Evolutionary conservation across 1,140 invertebrate genomes (phyloP).

Genomic region (Metopolophium dirhodum): DNA sequence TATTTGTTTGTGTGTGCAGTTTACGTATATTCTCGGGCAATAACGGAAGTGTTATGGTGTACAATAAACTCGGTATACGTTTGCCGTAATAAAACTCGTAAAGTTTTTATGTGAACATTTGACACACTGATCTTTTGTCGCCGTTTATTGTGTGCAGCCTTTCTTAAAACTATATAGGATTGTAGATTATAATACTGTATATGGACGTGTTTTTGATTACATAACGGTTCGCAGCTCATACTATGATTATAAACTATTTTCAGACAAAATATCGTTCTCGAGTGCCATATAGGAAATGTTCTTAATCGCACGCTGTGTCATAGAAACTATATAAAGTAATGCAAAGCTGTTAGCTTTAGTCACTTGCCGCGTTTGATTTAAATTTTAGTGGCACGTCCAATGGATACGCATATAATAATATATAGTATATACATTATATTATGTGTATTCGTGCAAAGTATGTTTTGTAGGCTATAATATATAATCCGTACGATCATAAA

Average conservation of each 20-base stretch:
- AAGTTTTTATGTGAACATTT: conserved; percentile 41
- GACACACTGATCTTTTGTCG: conserved; percentile 37
- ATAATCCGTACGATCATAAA: background rate
- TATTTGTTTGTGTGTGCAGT: background rate
- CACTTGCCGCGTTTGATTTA: background rate
- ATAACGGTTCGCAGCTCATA: background rate
- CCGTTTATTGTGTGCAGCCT: background rate
- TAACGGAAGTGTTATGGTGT: conserved; percentile 30
- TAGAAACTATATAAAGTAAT: background rate
- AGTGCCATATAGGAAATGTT: background rate
- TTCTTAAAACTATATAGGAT: background rate
- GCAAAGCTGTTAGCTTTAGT: background rate
- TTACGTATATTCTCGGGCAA: background rate
- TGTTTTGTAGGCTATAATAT: background rate
- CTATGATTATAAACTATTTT: conserved; percentile 28
- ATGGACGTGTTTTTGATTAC: background rate
- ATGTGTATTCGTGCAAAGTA: background rate
- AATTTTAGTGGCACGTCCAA: background rate
- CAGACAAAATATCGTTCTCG: background rate
- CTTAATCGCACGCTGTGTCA: background rate
- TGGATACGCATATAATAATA: background rate
- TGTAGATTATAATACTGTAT: background rate
- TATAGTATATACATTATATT: background rate
- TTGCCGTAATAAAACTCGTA: conserved; percentile 26
- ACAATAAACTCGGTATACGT: conserved; percentile 33